Evolutionary conservation across 2,888 invertebrate species (phyloP).

Genomic region (Perizoma flavofasciatum): DNA sequence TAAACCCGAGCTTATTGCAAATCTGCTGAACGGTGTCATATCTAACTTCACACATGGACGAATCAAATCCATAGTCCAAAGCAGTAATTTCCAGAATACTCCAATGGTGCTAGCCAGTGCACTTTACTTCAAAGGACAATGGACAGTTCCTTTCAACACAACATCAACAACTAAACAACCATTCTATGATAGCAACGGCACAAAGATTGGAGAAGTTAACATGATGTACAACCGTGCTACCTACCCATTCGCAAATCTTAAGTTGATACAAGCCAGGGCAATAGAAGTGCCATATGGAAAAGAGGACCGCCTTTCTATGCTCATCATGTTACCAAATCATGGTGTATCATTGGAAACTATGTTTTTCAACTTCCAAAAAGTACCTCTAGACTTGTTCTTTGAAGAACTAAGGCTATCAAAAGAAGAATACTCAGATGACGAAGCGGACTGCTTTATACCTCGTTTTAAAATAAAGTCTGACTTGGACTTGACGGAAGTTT

Average conservation of each 20-base stretch:
- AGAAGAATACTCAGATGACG: conserved; percentile 83
- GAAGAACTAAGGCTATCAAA: conserved; percentile 73
- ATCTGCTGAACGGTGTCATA: conserved; percentile 55
- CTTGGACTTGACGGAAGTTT: conserved; percentile 78
- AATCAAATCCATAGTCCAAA: conserved; percentile 58
- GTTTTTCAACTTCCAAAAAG: conserved; percentile 73
- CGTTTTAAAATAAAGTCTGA: conserved; percentile 85
- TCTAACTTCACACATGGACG: conserved; percentile 62
- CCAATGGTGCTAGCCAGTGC: conserved; percentile 86
- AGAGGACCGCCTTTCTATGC: conserved; percentile 83
- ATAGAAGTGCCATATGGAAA: conserved; percentile 88
- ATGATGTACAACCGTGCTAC: conserved; percentile 89
- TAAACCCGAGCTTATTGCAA: conserved; percentile 48
- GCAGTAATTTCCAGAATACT: conserved; percentile 72
- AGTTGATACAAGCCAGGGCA: conserved; percentile 83
- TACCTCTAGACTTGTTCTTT: conserved; percentile 78
- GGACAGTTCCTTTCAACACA: conserved; percentile 86
- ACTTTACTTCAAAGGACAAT: conserved; percentile 88
- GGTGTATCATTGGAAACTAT: conserved; percentile 79
- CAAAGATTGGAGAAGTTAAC: conserved; percentile 82
- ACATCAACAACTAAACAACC: conserved; percentile 76
- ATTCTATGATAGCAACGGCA: conserved; percentile 83
- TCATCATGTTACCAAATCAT: conserved; percentile 85
- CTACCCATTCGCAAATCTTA: conserved; percentile 84
- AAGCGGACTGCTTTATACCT: conserved; percentile 86